A percentile compares a stretch with the other conserved stretches of the same genome.
Evolutionary conservation across 2,797 vertebrate genomes (phyloP).

Genomic region (Esox masquinongy): DNA sequence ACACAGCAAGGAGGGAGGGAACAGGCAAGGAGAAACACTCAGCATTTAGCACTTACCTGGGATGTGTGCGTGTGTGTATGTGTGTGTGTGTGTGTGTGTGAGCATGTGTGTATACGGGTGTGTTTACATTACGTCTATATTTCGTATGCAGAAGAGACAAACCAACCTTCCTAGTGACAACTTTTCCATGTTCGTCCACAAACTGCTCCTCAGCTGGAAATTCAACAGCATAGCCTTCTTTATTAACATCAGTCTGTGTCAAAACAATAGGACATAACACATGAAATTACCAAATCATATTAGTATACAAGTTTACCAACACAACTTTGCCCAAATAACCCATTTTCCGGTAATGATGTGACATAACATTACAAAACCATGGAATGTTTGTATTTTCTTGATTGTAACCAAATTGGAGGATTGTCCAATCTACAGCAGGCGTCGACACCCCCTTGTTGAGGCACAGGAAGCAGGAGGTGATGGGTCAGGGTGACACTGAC

Average conservation of each 20-base stretch:
- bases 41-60: constrained; percentile 47
- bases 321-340: constrained; percentile 12
- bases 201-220: constrained; percentile 84
- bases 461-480: constrained; percentile 45
- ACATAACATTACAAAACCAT: constrained; percentile 51
- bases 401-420: constrained; percentile 28
- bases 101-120: constrained; percentile 19
- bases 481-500: constrained; percentile 48
- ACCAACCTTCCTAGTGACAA: constrained; percentile 80
- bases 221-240: constrained; percentile 77
- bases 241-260: constrained; percentile 77
- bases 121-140: constrained; percentile 2
- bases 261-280: constrained; percentile 28
- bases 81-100: constrained; percentile 13
- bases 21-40: constrained; percentile 59
- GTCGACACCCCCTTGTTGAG: constrained; percentile 54
- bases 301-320: constrained; percentile 45
- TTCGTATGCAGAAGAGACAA: not conserved
- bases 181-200: constrained; percentile 86
- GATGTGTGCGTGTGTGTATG: not conserved
- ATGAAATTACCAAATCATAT: not conserved
- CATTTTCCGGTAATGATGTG: constrained; percentile 28
- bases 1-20: constrained; percentile 67
- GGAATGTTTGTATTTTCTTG: constrained; percentile 42
- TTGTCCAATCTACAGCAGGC: not conserved